Evolutionary conservation across 2,888 invertebrate species (phyloP).

Genomic region (Patella caerulea): DNA sequence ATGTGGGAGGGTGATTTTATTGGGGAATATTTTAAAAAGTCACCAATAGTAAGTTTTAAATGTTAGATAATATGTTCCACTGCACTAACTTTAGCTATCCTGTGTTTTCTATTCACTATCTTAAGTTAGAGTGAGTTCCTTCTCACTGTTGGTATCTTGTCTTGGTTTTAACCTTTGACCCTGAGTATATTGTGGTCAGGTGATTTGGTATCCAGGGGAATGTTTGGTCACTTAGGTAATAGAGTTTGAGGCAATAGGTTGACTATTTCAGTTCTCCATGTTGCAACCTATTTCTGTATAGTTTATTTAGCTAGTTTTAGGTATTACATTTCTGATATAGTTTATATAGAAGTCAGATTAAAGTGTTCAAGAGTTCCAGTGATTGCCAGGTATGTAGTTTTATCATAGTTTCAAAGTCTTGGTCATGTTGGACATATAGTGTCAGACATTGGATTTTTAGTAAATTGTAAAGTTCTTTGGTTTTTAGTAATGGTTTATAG

Average conservation of each 20-base stretch:
- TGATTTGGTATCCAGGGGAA: too few relatives aligned
- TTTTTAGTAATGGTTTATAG: neutral
- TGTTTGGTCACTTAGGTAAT: too few relatives aligned
- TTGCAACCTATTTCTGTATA: too few relatives aligned
- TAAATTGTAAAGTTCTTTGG: neutral
- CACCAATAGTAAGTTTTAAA: neutral
- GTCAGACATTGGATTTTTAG: neutral
- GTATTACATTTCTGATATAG: too few relatives aligned
- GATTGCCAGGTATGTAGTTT: neutral
- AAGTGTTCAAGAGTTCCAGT: too few relatives aligned
- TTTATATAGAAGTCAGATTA: too few relatives aligned
- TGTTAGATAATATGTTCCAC: constrained; percentile 1
- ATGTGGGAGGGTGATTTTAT: neutral
- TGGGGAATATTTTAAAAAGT: neutral
- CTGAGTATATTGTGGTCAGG: too few relatives aligned
- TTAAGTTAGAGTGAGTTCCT: neutral
- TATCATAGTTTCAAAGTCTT: neutral
- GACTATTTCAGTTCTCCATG: too few relatives aligned
- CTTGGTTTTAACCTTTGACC: neutral
- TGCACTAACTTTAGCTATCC: neutral
- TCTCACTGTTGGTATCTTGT: neutral
- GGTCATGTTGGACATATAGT: neutral
- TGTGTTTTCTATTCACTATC: neutral
- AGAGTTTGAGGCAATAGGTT: too few relatives aligned
- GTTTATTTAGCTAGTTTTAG: too few relatives aligned